Percentiles rank a stretch among this genome's conserved stretches.
Conservation (phyloP, 2,888 invertebrate species). For the Catotricha subobsoleta region DNA sequence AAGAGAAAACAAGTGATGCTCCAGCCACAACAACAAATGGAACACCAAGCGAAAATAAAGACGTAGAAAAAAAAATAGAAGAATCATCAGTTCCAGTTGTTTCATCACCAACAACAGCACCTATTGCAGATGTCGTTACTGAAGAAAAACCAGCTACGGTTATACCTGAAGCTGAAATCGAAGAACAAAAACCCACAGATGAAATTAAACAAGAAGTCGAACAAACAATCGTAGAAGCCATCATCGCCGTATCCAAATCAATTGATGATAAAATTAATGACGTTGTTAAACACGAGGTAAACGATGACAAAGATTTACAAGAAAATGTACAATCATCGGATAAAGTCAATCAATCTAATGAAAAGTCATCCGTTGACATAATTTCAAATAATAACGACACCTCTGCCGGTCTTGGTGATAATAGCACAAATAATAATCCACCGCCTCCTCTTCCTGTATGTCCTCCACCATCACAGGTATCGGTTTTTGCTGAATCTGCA, state of each 20-base stretch:
- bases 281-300: conserved; percentile 4
- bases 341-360: conserved; percentile 1
- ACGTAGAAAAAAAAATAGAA: too few relatives aligned
- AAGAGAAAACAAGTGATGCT: background rate
- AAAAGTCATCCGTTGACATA: background rate
- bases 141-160: background rate
- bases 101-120: background rate
- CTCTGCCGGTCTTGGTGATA: conserved; percentile 9
- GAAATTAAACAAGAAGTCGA: background rate
- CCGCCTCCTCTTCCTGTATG: conserved; percentile 57
- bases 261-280: conserved; percentile 7
- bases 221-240: background rate
- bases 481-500: conserved; percentile 51
- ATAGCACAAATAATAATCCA: conserved; percentile 12
- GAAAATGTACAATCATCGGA: background rate
- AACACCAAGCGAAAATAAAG: background rate
- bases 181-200: background rate
- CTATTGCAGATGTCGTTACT: background rate
- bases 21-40: conserved; percentile 3
- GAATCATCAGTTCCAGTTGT: conserved; percentile 2
- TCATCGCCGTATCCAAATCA: conserved; percentile 6
- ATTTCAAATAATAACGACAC: background rate
- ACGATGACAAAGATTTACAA: conserved; percentile 6
- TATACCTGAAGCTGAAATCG: background rate
- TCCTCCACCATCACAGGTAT: conserved; percentile 57